Percentiles rank a stretch among this genome's conserved stretches.
These are phyloP conservation scores for Calephelis nemesis DNA, from an alignment of 1,140 invertebrate species.

Conservation along the genomic window DNA sequence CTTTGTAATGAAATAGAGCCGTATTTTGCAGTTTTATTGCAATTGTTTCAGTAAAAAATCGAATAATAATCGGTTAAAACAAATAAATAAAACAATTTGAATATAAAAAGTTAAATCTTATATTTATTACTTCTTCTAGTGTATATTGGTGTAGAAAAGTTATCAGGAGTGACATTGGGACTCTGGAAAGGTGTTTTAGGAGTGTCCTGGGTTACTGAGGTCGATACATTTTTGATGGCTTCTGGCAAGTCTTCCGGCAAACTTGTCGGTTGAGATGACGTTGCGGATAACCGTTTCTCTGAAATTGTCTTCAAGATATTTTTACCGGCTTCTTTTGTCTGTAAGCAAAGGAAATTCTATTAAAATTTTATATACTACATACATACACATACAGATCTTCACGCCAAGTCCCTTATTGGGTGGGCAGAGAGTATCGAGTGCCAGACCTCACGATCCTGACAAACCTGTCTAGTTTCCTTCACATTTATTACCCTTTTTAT, in stretches of 20 bases:
- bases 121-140: constrained; percentile 56
- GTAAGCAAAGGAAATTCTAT: constrained; percentile 57
- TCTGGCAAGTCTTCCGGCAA: constrained; percentile 61
- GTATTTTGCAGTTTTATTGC: too few relatives aligned
- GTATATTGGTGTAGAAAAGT: constrained; percentile 63
- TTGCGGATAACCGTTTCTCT: constrained; percentile 58
- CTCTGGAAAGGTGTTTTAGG: constrained; percentile 58
- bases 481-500: too few relatives aligned
- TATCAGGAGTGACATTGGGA: constrained; percentile 57
- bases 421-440: too few relatives aligned
- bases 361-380: not conserved
- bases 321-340: constrained; percentile 96
- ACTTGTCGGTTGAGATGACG: constrained; percentile 39
- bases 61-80: not conserved
- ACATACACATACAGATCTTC: too few relatives aligned
- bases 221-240: constrained; percentile 56
- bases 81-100: constrained; percentile 2
- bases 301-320: constrained; percentile 90
- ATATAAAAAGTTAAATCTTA: constrained; percentile 50
- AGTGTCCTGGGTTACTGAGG: constrained; percentile 49
- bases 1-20: too few relatives aligned
- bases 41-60: not conserved
- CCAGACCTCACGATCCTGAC: too few relatives aligned
- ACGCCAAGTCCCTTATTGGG: too few relatives aligned
- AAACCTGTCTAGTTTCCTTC: too few relatives aligned